Evolutionary conservation across 2,888 invertebrate genomes (phyloP), one percentile per base, ranked within the genome.

Genomic region (Latheticus oryzae): DNA sequence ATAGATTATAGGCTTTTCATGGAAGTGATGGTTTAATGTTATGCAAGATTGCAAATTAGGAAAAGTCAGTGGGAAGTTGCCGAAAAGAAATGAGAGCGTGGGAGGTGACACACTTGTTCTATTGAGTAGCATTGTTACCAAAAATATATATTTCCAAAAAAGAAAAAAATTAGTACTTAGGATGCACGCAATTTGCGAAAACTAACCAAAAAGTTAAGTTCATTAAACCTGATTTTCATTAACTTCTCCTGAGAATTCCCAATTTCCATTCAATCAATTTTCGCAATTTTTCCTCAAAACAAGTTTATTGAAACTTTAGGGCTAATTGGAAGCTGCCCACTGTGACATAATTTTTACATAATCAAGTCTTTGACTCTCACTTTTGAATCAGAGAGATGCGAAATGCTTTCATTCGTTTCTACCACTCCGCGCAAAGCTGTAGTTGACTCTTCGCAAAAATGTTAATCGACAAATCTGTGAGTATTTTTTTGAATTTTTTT

Each of bases 361-460:
- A 50, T 38, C 28, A 4, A 24, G 7, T 24, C 8, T 24, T 23
- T n/a, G n/a, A 50, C 38, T 50, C 50, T 50, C 48, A 48, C 48
- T 48, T 48, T 35, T 32, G 7, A 24, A 9, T 13, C 21, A 21
- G 38, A 13, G 40, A 40, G 9, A 38, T 38, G 21, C 33, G 33
- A 33, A 40, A 42, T 47, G 52, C 52, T 52, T 52, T 52, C 52
- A n/a, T 52, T 52, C 11, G 24, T n/a, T n/a, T n/a, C n/a, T n/a
- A n/a, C 24, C 51, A 52, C 23, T 52, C 7, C n/a, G 3, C 13
- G 7, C 9, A 23, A 5, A n/a, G 19, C n/a, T 21, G 2, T 21
- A 19, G 9, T n/a, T n/a, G n/a, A n/a, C n/a, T n/a, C n/a, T n/a
- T n/a, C n/a, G n/a, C n/a, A n/a, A n/a, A n/a, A n/a, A n/a, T n/a